Evolutionary conservation across 1,140 invertebrate species (phyloP), one percentile per base, ranked within the genome.

Genomic region (Drosophila azteca): DNA sequence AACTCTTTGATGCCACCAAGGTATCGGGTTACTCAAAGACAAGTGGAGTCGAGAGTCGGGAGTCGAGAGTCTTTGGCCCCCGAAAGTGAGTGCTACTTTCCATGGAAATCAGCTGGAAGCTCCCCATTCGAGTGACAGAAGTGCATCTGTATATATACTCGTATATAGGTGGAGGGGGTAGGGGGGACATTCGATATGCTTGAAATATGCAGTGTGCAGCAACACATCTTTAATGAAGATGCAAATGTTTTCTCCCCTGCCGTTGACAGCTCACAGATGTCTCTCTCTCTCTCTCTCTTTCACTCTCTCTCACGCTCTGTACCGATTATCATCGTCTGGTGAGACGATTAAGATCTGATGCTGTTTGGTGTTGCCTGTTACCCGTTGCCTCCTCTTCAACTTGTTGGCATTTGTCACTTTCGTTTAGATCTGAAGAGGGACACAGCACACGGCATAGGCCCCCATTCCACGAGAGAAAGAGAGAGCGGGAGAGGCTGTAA

Each of bases 361-460:
- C 29, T 67, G 31, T 31, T 31, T 31, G 31, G 31, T 31, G 31
- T 31, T 31, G 29, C 8, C 8, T 9, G 29, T 8, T 31, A 8
- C 29, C 29, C 9, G 45, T 5, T n/a, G 61, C 46, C 68, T 66
- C 58, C 72, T 76, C 80, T 65, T 77, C 78, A 82, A 67, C 69
- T 79, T 48, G 68, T 51, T 76, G 82, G 78, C 82, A 85, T 87
- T 85, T 85, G 82, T 85, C 82, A 87, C 78, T 81, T 85, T 85
- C 82, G 78, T 69, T 87, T 85, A 81, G 82, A 70, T 77, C 60
- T 81, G 82, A 87, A 78, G 70, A 81, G 74, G 77, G 77, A 44
- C 60, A 57, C 55, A 4, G 35, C 29, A 31, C 29, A 31, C 29
- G 8, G 29, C 46, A 39, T 71, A 60, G 11, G 11, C 9, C 9